These are phyloP conservation scores for Xiphophorus maculatus DNA, from an alignment of 2,113 vertebrate genomes.

Conservation along the genomic window DNA sequence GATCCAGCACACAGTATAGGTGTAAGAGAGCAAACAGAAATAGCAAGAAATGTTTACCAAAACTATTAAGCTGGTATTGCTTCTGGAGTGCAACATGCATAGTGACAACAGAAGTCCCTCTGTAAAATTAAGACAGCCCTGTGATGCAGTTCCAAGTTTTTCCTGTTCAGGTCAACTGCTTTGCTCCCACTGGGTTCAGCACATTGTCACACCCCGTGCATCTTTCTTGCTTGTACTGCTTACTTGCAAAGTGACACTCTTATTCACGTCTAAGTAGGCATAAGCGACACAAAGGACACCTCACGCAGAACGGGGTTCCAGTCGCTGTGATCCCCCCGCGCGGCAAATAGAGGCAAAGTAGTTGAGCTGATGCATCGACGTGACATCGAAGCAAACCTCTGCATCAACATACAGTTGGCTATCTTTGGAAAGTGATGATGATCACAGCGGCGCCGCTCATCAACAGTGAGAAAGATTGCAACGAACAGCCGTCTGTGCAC, in stretches of 20 bases:
- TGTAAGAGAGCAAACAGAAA: slow-evolving; percentile 25
- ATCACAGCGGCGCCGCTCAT: slow-evolving; percentile 72
- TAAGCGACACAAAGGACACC: slow-evolving; percentile 61
- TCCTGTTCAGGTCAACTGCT: slow-evolving; percentile 26
- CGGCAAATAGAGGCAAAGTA: slow-evolving; percentile 37
- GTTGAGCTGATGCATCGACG: slow-evolving; percentile 52
- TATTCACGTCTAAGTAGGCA: slow-evolving; percentile 70
- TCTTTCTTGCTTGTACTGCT: slow-evolving; percentile 59
- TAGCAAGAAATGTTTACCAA: slow-evolving; percentile 26
- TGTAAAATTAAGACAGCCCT: slow-evolving; percentile 26
- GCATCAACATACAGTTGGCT: slow-evolving; percentile 55
- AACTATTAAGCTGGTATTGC: slow-evolving; percentile 33
- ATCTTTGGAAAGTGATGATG: slow-evolving; percentile 73
- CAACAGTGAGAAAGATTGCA: slow-evolving; percentile 75
- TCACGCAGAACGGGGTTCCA: slow-evolving; percentile 43
- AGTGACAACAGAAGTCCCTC: slow-evolving; percentile 23
- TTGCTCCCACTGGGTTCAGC: slow-evolving; percentile 41
- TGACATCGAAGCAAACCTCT: slow-evolving; percentile 66
- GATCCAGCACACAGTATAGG: slow-evolving; percentile 18
- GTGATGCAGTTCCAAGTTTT: slow-evolving; percentile 24
- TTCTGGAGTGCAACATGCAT: slow-evolving; percentile 38
- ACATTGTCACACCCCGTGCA: slow-evolving; percentile 65
- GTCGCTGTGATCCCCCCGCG: slow-evolving; percentile 11
- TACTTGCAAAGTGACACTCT: slow-evolving; percentile 75
- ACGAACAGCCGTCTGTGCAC: slow-evolving; percentile 69